Conservation (phyloP, 1,140 invertebrate species). For the Drosophila chauvacae region DNA sequence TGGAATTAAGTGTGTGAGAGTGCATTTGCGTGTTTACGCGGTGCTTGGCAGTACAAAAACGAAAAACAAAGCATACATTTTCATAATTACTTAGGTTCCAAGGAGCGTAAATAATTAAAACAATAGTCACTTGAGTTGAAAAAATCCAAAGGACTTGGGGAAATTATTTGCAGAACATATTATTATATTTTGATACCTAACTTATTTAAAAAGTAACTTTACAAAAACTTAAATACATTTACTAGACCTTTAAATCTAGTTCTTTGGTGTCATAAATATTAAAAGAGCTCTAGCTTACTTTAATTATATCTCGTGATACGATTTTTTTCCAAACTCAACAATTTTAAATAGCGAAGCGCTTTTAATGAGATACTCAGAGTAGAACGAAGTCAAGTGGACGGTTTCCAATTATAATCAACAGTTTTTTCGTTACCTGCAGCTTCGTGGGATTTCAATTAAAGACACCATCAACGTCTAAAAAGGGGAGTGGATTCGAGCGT, state of each 20-base stretch:
- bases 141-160: background rate
- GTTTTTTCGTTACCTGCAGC: constrained; percentile 16
- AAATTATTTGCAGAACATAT: background rate
- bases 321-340: background rate
- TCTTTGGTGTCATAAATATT: background rate
- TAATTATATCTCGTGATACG: background rate
- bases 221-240: no score
- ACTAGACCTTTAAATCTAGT: no score
- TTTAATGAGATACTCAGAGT: constrained; percentile 20
- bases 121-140: background rate
- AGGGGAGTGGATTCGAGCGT: background rate
- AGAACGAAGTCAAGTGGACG: constrained; percentile 7
- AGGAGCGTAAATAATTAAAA: constrained; percentile 14
- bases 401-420: constrained; percentile 25
- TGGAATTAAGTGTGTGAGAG: constrained; percentile 27
- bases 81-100: constrained; percentile 14
- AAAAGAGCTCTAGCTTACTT: background rate
- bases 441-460: constrained; percentile 1
- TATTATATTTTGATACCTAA: background rate
- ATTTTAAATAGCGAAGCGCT: background rate
- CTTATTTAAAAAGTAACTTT: background rate
- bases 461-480: background rate
- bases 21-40: constrained; percentile 10
- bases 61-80: constrained; percentile 13
- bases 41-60: constrained; percentile 2